Evolutionary conservation across 2,888 invertebrate genomes (phyloP), one percentile per base, ranked within the genome.

Genomic region (Drosophila imparisetae): DNA sequence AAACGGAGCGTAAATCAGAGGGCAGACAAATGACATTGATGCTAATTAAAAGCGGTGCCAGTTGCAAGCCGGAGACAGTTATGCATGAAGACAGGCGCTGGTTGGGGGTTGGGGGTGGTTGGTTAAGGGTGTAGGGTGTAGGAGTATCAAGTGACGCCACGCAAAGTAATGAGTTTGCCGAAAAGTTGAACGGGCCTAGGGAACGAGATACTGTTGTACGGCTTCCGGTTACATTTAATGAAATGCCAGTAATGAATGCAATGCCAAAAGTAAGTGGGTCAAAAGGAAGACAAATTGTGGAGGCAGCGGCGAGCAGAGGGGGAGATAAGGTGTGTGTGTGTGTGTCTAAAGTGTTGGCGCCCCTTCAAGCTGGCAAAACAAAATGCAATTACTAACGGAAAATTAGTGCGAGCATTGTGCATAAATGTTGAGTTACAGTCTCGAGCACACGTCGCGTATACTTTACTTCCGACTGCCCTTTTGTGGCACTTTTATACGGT

Each of bases 341-440:
- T 70, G 52, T n/a, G 29, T 6, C 29, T 13, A 36, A 42, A 29
- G 8, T 38, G 49, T n/a, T 32, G 49, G 36, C 60, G 21, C 13
- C 42, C n/a, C 30, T 21, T 59, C 59, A 11, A 32, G 11, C 10
- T 32, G 4, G 32, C 32, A 32, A 73, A 80, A 58, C 78, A 50
- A 80, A 90, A 90, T 90, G 82, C 81, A 88, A 90, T 90, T 90
- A 84, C 82, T 75, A 86, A 82, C 82, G 89, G 78, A 90, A 90
- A 90, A 89, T 90, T 90, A 83, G 80, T 77, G 83, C 68, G 66
- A 30, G 50, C 68, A 77, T 66, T 79, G 76, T 69, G 79, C 74
- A 77, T 75, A 70, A 77, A 66, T 60, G 65, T 52, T 52, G 60
- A 52, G 61, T 27, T 62, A 55, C 54, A 58, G 42, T 38, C 57